These are phyloP conservation scores for Cantharis lateralis DNA, from an alignment of 2,888 invertebrate genomes.

Conservation along the genomic window DNA sequence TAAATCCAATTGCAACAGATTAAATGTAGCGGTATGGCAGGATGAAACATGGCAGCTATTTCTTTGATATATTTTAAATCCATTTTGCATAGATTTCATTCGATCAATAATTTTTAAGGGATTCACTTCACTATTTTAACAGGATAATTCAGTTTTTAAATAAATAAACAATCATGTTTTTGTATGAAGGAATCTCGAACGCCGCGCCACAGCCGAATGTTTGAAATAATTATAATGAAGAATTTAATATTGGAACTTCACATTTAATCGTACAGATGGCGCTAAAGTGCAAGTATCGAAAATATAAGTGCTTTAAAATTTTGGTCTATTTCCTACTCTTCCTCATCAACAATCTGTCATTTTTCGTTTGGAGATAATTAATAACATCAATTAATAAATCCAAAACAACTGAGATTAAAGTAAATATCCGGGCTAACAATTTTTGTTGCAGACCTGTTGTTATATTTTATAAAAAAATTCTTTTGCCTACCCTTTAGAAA, in stretches of 20 bases:
- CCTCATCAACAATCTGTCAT: background rate
- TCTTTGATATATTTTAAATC: background rate
- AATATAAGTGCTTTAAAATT: background rate
- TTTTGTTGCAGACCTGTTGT: no score
- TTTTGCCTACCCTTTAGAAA: no score
- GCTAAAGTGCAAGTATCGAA: background rate
- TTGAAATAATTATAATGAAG: background rate
- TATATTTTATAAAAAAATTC: no score
- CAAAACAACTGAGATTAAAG: no score
- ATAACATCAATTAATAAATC: no score
- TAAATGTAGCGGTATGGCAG: background rate
- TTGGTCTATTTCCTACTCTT: background rate
- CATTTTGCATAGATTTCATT: background rate
- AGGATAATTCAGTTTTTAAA: background rate
- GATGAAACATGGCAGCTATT: background rate
- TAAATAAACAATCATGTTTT: background rate
- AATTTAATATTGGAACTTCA: background rate
- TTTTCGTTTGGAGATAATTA: no score
- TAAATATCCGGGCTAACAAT: no score
- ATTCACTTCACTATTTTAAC: no score
- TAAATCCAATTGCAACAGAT: background rate
- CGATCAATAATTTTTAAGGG: no score
- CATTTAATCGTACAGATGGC: background rate
- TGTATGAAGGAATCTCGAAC: background rate
- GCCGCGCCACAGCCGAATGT: background rate